Conservation (phyloP, 2,113 vertebrate species). For the Platysternon megacephalum region DNA sequence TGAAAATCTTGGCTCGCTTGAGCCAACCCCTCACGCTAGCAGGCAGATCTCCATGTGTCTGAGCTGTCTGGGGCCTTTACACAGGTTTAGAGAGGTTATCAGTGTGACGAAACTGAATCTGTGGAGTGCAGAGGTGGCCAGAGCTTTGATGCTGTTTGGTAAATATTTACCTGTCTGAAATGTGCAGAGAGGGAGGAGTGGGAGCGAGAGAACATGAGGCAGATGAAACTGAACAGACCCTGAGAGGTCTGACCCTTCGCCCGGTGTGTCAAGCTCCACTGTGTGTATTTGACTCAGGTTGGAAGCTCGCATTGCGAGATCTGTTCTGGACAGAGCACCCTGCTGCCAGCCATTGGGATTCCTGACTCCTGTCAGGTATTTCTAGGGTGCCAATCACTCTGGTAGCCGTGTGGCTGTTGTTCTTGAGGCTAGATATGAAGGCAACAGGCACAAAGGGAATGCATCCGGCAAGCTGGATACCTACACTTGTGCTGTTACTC, state of each 20-base stretch:
- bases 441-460: background rate
- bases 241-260: background rate
- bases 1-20: background rate
- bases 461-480: background rate
- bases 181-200: background rate
- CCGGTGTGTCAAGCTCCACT: background rate
- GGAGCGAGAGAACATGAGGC: background rate
- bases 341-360: background rate
- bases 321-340: background rate
- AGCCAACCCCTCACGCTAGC: background rate
- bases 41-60: background rate
- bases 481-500: background rate
- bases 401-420: fast-evolving
- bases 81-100: background rate
- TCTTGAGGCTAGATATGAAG: background rate
- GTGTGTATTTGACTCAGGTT: background rate
- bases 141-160: background rate
- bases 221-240: background rate
- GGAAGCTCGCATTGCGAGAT: background rate
- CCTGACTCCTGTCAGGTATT: background rate
- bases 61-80: background rate
- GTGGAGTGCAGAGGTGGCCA: background rate
- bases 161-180: background rate
- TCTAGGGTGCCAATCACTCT: fast-evolving
- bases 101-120: background rate